Percentiles rank a stretch among this genome's conserved stretches.
These are phyloP conservation scores for Brachymystax lenok DNA, from an alignment of 2,797 vertebrate genomes.

Conservation along the genomic window DNA sequence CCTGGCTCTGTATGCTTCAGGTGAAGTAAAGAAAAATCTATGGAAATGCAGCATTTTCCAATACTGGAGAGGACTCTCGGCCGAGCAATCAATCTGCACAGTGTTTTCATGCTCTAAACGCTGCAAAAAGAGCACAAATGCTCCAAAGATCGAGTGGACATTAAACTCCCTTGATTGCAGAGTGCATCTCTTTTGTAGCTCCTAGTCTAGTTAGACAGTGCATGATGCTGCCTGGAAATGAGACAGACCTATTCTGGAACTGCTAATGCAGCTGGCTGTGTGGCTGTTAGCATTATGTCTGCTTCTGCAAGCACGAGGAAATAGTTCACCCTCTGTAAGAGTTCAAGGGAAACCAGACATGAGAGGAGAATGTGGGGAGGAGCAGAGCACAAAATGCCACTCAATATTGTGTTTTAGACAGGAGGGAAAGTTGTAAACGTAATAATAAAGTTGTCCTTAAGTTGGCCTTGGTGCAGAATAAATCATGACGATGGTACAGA, in stretches of 20 bases:
- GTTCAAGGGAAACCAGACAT: neutral
- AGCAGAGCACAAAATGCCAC: neutral
- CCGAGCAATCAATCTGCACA: conserved; percentile 14
- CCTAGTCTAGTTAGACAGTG: conserved; percentile 5
- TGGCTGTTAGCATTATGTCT: neutral
- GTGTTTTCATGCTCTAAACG: conserved; percentile 20
- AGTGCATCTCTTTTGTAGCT: neutral
- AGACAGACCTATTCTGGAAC: neutral
- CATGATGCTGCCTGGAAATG: neutral
- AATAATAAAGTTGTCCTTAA: neutral
- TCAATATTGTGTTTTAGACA: neutral
- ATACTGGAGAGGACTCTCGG: too few relatives aligned
- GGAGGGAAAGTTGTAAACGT: neutral
- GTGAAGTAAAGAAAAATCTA: neutral
- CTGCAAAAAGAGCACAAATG: conserved; percentile 32
- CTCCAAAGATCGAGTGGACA: conserved; percentile 18
- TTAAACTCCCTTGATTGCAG: conserved; percentile 20
- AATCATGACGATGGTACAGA: neutral
- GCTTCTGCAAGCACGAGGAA: neutral
- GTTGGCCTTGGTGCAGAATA: neutral
- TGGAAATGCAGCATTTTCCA: neutral
- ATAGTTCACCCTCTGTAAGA: neutral
- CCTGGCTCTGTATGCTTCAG: conserved; percentile 22
- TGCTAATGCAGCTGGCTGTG: neutral
- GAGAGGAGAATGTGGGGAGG: neutral